These are phyloP conservation scores for Butorides virescens DNA, from an alignment of 2,113 vertebrate genomes.

Conservation along the genomic window DNA sequence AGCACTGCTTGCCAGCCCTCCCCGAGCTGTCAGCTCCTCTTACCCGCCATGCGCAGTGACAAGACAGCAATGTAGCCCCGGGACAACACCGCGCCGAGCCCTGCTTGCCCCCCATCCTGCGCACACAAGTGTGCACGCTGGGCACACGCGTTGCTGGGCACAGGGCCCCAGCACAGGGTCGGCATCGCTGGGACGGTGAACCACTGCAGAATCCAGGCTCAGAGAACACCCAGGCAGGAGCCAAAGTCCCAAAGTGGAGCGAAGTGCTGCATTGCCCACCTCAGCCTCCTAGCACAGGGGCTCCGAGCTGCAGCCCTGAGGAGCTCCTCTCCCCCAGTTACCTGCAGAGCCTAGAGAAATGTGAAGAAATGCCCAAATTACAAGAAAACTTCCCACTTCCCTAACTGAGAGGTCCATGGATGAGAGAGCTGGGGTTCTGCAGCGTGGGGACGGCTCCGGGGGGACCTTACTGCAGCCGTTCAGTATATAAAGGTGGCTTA, in stretches of 20 bases:
- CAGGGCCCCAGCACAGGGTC: fast-evolving
- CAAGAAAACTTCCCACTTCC: neutral
- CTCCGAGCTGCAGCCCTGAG: neutral
- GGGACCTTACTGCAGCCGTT: neutral
- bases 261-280: fast-evolving
- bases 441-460: neutral
- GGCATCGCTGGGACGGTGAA: neutral
- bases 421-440: neutral
- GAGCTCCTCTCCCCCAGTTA: neutral
- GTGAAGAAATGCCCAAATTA: neutral
- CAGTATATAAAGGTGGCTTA: fast-evolving
- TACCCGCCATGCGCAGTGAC: fast-evolving
- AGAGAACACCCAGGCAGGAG: neutral
- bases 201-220: neutral
- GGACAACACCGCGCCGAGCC: neutral
- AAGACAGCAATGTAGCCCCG: neutral
- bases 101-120: neutral
- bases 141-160: neutral
- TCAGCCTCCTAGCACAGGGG: neutral
- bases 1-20: neutral
- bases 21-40: neutral
- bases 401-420: neutral
- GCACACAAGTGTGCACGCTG: fast-evolving
- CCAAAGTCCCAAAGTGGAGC: neutral
- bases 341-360: neutral